Evolutionary conservation across 2,888 invertebrate genomes (phyloP).

Genomic region (Allygus modestus): DNA sequence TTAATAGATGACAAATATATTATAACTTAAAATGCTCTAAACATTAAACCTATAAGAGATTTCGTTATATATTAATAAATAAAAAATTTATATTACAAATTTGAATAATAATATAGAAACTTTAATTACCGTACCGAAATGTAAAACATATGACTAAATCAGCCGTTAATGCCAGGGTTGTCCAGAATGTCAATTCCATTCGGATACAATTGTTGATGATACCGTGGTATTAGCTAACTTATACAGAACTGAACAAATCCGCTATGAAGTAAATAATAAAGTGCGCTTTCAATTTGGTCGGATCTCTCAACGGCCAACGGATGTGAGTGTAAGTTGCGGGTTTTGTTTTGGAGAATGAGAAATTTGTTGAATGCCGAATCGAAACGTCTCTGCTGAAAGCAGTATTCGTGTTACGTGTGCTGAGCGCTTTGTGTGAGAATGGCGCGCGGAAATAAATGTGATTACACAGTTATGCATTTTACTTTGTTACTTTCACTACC

Average conservation of each 20-base stretch:
- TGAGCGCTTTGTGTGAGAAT: not conserved
- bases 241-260: conserved; percentile 17
- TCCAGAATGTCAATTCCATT: not conserved
- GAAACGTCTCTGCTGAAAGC: not conserved
- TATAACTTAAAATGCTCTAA: too few relatives aligned
- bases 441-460: too few relatives aligned
- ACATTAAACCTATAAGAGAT: too few relatives aligned
- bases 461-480: too few relatives aligned
- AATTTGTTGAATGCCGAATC: not conserved
- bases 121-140: too few relatives aligned
- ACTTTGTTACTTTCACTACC: too few relatives aligned
- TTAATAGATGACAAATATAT: too few relatives aligned
- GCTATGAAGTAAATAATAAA: conserved; percentile 11
- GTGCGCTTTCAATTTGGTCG: not conserved
- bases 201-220: not conserved
- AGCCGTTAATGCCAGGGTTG: too few relatives aligned
- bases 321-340: not conserved
- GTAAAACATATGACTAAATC: too few relatives aligned
- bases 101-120: too few relatives aligned
- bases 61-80: too few relatives aligned
- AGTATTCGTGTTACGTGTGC: not conserved
- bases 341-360: not conserved
- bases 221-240: not conserved
- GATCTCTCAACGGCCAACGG: not conserved
- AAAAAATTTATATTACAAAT: too few relatives aligned